phyloP scores from a whole-genome alignment of 1,140 invertebrate species.

The Neocloeon triangulifer region DNA sequence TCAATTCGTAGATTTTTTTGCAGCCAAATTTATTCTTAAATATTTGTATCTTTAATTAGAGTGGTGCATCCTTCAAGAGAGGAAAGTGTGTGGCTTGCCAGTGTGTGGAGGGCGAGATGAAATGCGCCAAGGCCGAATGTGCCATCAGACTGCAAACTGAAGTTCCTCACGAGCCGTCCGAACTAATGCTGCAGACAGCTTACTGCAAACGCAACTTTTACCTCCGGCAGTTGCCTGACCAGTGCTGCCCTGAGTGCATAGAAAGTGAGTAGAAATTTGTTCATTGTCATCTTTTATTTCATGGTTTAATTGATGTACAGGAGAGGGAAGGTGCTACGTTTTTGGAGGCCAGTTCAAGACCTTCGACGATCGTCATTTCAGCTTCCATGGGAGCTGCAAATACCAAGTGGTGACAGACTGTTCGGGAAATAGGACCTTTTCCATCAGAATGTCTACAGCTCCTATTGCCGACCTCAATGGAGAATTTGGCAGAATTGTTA shows the following conservation, averaged over 20 bases:
- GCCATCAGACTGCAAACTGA: no score
- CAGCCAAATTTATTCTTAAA: no score
- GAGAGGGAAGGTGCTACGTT: slow-evolving; percentile 70
- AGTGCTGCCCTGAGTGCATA: slow-evolving; percentile 70
- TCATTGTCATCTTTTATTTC: neutral
- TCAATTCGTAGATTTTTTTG: no score
- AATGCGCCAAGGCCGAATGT: no score
- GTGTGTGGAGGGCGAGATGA: no score
- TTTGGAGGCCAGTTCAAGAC: slow-evolving; percentile 87
- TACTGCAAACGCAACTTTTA: slow-evolving; percentile 50
- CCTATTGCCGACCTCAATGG: slow-evolving; percentile 50
- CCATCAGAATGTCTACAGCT: slow-evolving; percentile 73
- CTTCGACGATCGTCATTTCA: slow-evolving; percentile 79
- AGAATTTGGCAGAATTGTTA: slow-evolving; percentile 70
- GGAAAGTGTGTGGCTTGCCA: no score
- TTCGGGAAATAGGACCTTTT: slow-evolving; percentile 42
- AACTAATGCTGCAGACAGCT: slow-evolving; percentile 18
- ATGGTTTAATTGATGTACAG: slow-evolving; percentile 22
- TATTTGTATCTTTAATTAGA: no score
- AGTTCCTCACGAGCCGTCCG: no score
- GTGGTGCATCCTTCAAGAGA: no score
- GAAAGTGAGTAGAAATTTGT: slow-evolving; percentile 30
- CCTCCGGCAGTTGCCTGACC: slow-evolving; percentile 39
- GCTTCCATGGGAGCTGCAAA: slow-evolving; percentile 79
- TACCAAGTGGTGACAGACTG: slow-evolving; percentile 72